Evolutionary conservation across 2,888 invertebrate species (phyloP).

Genomic region (Volucella inanis): DNA sequence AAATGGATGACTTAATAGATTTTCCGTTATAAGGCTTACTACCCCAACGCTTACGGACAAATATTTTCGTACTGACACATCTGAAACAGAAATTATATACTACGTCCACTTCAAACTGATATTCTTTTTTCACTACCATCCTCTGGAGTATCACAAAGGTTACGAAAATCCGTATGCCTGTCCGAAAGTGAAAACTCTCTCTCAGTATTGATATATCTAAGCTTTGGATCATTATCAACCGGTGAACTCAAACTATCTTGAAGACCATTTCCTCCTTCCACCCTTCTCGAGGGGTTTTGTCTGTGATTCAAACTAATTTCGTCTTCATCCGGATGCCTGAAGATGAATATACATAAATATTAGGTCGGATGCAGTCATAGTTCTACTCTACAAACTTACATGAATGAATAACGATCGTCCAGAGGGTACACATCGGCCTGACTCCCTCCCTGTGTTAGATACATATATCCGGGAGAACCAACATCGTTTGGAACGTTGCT

Average conservation of each 20-base stretch:
- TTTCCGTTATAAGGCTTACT: slow-evolving; percentile 93
- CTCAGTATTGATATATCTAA: slow-evolving; percentile 80
- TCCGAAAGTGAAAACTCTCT: slow-evolving; percentile 81
- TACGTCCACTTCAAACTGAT: neutral
- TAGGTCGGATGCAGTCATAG: neutral
- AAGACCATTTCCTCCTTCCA: slow-evolving; percentile 70
- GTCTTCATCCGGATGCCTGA: slow-evolving; percentile 61
- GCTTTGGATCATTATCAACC: slow-evolving; percentile 75
- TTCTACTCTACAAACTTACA: slow-evolving; percentile 33
- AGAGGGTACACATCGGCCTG: slow-evolving; percentile 53
- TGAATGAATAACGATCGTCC: slow-evolving; percentile 62
- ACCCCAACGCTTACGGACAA: slow-evolving; percentile 92
- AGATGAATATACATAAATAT: neutral
- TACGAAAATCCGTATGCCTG: slow-evolving; percentile 80
- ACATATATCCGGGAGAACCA: slow-evolving; percentile 20
- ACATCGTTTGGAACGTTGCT: slow-evolving; percentile 28
- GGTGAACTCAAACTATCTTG: slow-evolving; percentile 78
- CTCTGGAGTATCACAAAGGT: slow-evolving; percentile 81
- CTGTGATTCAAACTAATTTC: slow-evolving; percentile 63
- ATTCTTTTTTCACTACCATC: slow-evolving; percentile 78
- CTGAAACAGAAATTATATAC: slow-evolving; percentile 78
- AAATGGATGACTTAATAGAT: slow-evolving; percentile 96
- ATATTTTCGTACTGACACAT: slow-evolving; percentile 86
- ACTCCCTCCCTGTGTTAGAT: slow-evolving; percentile 35
- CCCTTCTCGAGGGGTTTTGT: slow-evolving; percentile 45